A percentile compares a stretch with the other conserved stretches of the same genome.
Conservation (phyloP, 2,113 vertebrate genomes). For the Tamias sibiricus region DNA sequence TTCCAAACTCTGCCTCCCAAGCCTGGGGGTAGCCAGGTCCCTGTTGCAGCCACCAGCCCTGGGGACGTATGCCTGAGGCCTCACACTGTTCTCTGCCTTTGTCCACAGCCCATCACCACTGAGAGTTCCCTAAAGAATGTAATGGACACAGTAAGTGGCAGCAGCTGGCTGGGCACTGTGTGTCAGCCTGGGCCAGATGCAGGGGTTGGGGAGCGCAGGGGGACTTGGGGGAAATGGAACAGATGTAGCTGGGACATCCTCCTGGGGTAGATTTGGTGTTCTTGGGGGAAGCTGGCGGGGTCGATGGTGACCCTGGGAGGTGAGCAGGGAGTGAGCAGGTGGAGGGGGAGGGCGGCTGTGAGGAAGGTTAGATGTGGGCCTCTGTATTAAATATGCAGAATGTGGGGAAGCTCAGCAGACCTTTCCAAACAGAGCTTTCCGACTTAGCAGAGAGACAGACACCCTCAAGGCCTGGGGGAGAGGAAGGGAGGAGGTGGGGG, state of each 20-base stretch:
- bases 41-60: not conserved
- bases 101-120: slow-evolving; percentile 67
- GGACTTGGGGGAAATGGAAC: not conserved
- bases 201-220: not conserved
- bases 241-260: not conserved
- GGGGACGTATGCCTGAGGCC: not conserved
- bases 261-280: not conserved
- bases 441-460: not conserved
- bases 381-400: slow-evolving; percentile 54
- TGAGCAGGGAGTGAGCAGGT: not conserved
- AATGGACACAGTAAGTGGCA: slow-evolving; percentile 73
- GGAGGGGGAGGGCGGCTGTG: too few relatives aligned
- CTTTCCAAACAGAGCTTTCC: slow-evolving; percentile 22
- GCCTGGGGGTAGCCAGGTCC: not conserved
- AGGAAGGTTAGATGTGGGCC: not conserved
- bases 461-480: not conserved
- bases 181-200: not conserved
- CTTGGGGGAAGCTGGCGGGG: not conserved
- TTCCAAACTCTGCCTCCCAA: not conserved
- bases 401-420: not conserved
- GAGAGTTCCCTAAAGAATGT: slow-evolving; percentile 74
- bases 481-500: not conserved
- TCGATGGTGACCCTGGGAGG: not conserved
- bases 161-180: accelerated
- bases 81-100: slow-evolving; percentile 31